Percentiles rank a stretch among this genome's conserved stretches.
These are phyloP conservation scores for Meghimatium bilineatum DNA, from an alignment of 2,888 invertebrate species.

Conservation along the genomic window DNA sequence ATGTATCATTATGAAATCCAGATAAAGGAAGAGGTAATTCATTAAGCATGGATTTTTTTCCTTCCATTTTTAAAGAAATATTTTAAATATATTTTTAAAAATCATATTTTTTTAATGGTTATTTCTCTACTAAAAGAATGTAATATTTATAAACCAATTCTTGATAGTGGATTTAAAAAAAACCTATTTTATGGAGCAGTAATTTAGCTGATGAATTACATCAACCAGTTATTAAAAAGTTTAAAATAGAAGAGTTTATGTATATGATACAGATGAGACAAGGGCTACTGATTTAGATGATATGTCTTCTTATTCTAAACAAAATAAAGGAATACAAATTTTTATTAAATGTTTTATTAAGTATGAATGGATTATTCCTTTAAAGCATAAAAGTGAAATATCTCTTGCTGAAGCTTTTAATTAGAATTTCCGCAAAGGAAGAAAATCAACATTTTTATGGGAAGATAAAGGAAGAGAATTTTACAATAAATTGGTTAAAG, in stretches of 20 bases:
- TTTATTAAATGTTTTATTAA: neutral
- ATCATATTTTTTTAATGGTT: neutral
- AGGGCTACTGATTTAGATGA: constrained; percentile 6
- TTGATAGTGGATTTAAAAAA: neutral
- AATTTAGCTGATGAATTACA: neutral
- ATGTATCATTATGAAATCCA: too few species aligned
- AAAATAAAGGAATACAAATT: neutral
- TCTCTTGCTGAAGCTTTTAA: too few species aligned
- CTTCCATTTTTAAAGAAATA: neutral
- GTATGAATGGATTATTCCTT: too few species aligned
- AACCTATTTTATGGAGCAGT: neutral
- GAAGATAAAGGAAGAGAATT: too few species aligned
- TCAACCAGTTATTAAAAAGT: neutral
- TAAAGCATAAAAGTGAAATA: too few species aligned
- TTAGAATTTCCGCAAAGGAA: too few species aligned
- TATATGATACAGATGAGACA: neutral
- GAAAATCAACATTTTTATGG: too few species aligned
- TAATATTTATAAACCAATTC: neutral
- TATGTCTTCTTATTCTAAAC: neutral
- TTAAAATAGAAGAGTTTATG: neutral
- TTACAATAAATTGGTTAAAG: too few species aligned
- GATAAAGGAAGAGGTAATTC: too few species aligned
- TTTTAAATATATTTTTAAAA: neutral
- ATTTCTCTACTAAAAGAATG: neutral
- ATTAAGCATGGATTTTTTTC: too few species aligned